Conservation (phyloP, 1,140 invertebrate genomes). For the Drosophila bipectinata region DNA sequence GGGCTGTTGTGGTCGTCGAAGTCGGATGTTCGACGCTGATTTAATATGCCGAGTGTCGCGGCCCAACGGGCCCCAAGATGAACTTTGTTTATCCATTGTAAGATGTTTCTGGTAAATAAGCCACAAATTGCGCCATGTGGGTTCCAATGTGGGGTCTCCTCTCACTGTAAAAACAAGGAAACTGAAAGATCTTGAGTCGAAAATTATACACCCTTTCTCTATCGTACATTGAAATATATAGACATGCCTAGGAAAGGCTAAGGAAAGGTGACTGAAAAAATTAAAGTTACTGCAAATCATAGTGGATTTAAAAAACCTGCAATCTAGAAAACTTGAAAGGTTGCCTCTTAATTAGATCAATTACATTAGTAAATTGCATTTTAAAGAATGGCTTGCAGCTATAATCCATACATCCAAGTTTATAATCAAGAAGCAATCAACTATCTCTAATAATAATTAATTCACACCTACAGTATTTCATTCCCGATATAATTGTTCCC, state of each 20-base stretch:
- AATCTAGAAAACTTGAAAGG: not conserved
- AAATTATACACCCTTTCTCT: not conserved
- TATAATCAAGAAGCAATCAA: not conserved
- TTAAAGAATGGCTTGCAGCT: not conserved
- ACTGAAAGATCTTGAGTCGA: no score
- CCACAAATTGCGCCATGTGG: slow-evolving; percentile 62
- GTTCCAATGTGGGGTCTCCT: not conserved
- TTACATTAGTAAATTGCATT: not conserved
- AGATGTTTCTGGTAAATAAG: slow-evolving; percentile 49
- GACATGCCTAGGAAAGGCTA: no score
- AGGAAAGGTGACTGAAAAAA: no score
- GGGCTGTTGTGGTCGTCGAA: slow-evolving; percentile 7
- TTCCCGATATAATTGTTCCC: no score
- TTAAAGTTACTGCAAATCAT: not conserved
- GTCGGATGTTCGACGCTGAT: slow-evolving; percentile 26
- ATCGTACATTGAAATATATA: not conserved
- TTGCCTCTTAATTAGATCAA: not conserved
- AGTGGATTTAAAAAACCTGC: not conserved
- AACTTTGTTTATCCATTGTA: slow-evolving; percentile 54
- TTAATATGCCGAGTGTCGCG: slow-evolving; percentile 44
- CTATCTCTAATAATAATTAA: not conserved
- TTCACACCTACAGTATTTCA: not conserved
- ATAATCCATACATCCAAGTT: not conserved
- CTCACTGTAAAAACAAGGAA: not conserved
- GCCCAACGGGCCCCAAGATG: slow-evolving; percentile 25